Evolutionary conservation across 2,888 invertebrate species (phyloP), one percentile per base, ranked within the genome.

Genomic region (Platycnemis pennipes): DNA sequence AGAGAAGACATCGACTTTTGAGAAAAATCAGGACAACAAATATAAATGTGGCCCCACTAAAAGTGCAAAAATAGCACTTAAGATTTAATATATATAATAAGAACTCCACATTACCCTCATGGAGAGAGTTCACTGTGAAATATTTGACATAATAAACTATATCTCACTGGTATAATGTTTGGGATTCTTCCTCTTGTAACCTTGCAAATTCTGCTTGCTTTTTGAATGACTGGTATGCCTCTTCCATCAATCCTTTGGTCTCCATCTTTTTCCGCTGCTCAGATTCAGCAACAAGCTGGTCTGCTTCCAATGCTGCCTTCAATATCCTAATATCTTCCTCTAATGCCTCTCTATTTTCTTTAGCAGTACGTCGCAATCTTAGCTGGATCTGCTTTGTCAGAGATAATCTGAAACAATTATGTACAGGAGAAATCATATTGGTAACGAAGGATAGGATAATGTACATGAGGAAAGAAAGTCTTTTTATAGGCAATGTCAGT

Each of bases 311-410:
- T 44, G 91, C 91, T 44, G 42, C 56, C n/a, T 69, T 63, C 56
- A 91, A 63, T 63, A 91, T 63, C 4, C 44, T 37, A 26, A 91
- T 69, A n/a, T 91, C 91, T 45, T 91, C 91, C 26, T 91, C 91
- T 16, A 91, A 63, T 91, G 44, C n/a, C n/a, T 91, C 91, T 91
- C 91, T 31, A 69, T 56, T 63, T 91, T 91, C 91, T 69, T 26
- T 56, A 22, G 91, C 91, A 44, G 56, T 63, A 13, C 91, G 91
- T 44, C 91, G 91, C 19, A 91, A 63, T 42, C 63, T 69, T 45
- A 91, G 37, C 45, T 91, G 91, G 44, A 91, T 91, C 63, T 91
- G 91, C 45, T 91, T 91, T 16, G 91, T 91, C 3, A 91, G 44
- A 44, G 91, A 91, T 56, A 91, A 69, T 63, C 91, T 91, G 22